phyloP scores from a whole-genome alignment of 2,888 invertebrate genomes.

The Amaurobius ferox region DNA sequence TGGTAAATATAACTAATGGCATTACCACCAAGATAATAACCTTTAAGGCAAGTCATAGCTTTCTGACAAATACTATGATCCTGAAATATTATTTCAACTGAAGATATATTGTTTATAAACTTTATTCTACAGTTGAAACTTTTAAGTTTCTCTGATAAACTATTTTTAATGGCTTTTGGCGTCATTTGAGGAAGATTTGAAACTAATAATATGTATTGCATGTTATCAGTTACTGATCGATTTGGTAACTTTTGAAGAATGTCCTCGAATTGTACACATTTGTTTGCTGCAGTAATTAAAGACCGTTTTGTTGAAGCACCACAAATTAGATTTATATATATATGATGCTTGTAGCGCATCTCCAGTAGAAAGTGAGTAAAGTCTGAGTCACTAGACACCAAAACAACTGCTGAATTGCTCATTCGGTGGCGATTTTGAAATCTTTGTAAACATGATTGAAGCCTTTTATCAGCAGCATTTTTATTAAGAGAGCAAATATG shows the following conservation, averaged over 20 bases:
- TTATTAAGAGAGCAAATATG: constrained; percentile 90
- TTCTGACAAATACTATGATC: constrained; percentile 38
- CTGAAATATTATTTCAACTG: constrained; percentile 19
- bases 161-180: constrained; percentile 14
- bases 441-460: constrained; percentile 87
- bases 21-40: constrained; percentile 1
- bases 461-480: constrained; percentile 90
- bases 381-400: constrained; percentile 76
- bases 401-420: constrained; percentile 78
- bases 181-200: constrained; percentile 33
- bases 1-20: background rate
- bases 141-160: constrained; percentile 24
- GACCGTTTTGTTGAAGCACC: constrained; percentile 37
- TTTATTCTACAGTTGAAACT: constrained; percentile 39
- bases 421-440: constrained; percentile 86
- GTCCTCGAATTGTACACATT: constrained; percentile 47
- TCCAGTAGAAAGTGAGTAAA: constrained; percentile 57
- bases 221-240: background rate
- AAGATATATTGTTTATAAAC: background rate
- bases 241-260: constrained; percentile 44
- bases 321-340: constrained; percentile 68
- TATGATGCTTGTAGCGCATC: constrained; percentile 58
- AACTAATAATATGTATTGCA: constrained; percentile 28
- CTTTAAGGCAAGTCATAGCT: constrained; percentile 27
- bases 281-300: constrained; percentile 48